Percentiles rank a stretch among this genome's conserved stretches.
These are phyloP conservation scores for Petrolisthes manimaculis DNA, from an alignment of 2,888 invertebrate species.

Conservation along the genomic window DNA sequence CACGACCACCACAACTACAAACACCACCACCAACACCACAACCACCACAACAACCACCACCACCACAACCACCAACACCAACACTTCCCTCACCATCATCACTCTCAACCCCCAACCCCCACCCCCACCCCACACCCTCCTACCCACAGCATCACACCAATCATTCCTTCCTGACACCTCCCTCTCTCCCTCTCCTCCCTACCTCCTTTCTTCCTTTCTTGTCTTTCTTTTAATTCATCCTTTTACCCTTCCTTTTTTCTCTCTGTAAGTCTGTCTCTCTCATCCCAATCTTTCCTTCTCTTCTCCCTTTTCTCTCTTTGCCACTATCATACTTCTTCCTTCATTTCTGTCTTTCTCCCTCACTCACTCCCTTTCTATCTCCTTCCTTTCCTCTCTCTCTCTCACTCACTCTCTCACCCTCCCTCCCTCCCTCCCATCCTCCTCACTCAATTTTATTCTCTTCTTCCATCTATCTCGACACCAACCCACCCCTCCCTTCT, in stretches of 20 bases:
- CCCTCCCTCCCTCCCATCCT: slow-evolving; percentile 11
- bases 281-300: slow-evolving; percentile 8
- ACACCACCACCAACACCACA: too few species aligned
- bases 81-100: not conserved
- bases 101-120: not conserved
- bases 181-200: not conserved
- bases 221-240: not conserved
- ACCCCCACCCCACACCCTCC: not conserved
- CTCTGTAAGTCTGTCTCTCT: not conserved
- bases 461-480: slow-evolving; percentile 7
- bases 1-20: too few species aligned
- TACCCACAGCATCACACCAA: not conserved
- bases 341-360: not conserved
- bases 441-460: slow-evolving; percentile 2
- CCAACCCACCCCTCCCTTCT: slow-evolving; percentile 18
- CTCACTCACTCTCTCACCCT: not conserved
- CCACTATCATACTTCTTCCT: not conserved
- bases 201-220: not conserved
- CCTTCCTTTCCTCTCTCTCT: not conserved
- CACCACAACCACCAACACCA: too few species aligned
- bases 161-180: not conserved
- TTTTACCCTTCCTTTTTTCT: not conserved
- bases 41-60: too few species aligned
- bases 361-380: not conserved
- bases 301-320: slow-evolving; percentile 12